These are phyloP conservation scores for Harlomillsia oculata DNA, from an alignment of 1,140 invertebrate species.

Conservation along the genomic window DNA sequence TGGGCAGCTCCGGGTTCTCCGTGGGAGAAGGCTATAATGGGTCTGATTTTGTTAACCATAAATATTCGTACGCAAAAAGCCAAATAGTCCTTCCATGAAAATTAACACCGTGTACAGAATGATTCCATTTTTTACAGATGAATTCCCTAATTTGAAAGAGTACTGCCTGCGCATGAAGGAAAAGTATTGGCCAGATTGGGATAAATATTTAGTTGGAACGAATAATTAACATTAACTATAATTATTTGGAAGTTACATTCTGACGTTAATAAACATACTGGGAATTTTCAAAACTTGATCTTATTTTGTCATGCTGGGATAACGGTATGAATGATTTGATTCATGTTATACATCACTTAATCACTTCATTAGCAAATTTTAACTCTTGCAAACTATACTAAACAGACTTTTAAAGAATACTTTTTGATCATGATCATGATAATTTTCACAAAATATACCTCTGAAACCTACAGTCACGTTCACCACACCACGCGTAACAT, in stretches of 20 bases:
- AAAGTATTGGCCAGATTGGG: slow-evolving; percentile 21
- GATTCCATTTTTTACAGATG: background rate
- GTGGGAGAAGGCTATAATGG: slow-evolving; percentile 36
- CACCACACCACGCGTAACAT: too few relatives aligned
- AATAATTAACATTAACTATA: background rate
- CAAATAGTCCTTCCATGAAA: background rate
- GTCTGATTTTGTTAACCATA: slow-evolving; percentile 15
- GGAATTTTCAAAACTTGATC: too few relatives aligned
- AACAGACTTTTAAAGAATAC: too few relatives aligned
- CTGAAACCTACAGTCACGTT: too few relatives aligned
- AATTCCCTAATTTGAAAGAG: slow-evolving; percentile 14
- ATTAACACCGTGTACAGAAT: background rate
- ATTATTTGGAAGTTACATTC: too few relatives aligned
- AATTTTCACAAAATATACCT: too few relatives aligned
- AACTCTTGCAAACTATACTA: background rate
- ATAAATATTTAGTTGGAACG: background rate
- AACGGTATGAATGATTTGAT: background rate
- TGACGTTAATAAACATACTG: too few relatives aligned
- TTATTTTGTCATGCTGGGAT: too few relatives aligned
- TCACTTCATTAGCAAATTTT: background rate
- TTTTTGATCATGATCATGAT: too few relatives aligned
- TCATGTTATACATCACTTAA: background rate
- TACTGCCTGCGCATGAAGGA: slow-evolving; percentile 25
- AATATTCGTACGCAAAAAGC: background rate
- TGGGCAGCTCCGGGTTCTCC: slow-evolving; percentile 40